Evolutionary conservation across 2,888 invertebrate genomes (phyloP).

Genomic region (Eilema griseolum): DNA sequence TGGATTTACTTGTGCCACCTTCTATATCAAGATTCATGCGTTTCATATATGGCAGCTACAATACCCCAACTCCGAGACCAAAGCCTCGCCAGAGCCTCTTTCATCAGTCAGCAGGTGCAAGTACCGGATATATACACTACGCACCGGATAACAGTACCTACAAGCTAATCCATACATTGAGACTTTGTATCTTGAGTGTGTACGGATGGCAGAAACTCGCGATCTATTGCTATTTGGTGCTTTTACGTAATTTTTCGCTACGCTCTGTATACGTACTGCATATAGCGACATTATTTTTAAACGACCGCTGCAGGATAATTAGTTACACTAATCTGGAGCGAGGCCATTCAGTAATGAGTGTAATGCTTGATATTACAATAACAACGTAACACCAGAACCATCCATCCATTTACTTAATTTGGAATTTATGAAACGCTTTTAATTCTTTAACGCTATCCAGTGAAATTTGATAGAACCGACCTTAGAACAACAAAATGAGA

Average conservation of each 20-base stretch:
- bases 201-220: not conserved
- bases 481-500: constrained; percentile 11
- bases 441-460: not conserved
- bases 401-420: constrained; percentile 6
- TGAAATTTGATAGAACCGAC: constrained; percentile 4
- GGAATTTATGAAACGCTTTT: not conserved
- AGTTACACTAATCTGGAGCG: constrained; percentile 11
- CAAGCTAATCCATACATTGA: not conserved
- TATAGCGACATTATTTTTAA: not conserved
- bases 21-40: too few species aligned
- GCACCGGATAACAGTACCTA: too few species aligned
- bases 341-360: constrained; percentile 14
- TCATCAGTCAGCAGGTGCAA: too few species aligned
- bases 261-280: not conserved
- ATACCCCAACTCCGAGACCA: too few species aligned
- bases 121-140: too few species aligned
- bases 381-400: not conserved
- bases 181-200: not conserved
- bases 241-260: not conserved
- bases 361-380: constrained; percentile 8
- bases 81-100: too few species aligned
- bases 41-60: too few species aligned
- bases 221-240: not conserved
- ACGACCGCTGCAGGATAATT: constrained; percentile 19
- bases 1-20: too few species aligned